These are phyloP conservation scores for Lophotriccus pileatus DNA, from an alignment of 2,797 vertebrate genomes.

Conservation along the genomic window DNA sequence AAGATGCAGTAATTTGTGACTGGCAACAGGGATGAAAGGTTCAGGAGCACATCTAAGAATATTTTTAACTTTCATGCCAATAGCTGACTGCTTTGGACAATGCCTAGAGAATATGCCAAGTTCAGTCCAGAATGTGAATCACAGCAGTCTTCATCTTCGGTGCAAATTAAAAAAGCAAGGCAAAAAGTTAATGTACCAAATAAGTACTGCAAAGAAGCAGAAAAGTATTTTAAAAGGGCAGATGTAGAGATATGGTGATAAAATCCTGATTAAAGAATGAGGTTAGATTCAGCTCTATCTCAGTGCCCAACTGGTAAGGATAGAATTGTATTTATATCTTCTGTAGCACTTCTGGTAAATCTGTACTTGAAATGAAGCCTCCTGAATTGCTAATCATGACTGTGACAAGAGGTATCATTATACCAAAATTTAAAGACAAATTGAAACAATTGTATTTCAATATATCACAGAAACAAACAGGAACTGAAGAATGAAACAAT, in stretches of 20 bases:
- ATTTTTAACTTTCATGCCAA: neutral
- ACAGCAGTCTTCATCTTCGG: neutral
- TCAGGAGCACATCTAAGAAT: neutral
- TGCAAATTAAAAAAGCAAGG: neutral
- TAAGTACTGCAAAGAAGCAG: neutral
- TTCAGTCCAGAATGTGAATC: neutral
- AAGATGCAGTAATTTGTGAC: neutral
- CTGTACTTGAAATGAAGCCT: neutral
- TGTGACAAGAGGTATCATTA: neutral
- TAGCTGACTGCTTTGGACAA: neutral
- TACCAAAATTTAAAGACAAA: neutral
- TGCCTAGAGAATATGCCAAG: neutral
- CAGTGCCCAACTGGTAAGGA: neutral
- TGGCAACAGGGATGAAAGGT: neutral
- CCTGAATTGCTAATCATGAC: neutral
- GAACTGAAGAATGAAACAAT: neutral
- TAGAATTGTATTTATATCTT: neutral
- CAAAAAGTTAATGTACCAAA: neutral
- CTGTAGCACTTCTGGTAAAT: neutral
- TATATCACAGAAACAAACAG: neutral
- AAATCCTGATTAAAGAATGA: neutral
- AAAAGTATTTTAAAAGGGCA: neutral
- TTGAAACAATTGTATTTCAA: neutral
- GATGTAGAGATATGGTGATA: neutral
- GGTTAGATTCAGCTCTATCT: neutral